Base-by-base conservation (phyloP, 2,888 invertebrate genomes). In the Trichopria drosophilae region DNA sequence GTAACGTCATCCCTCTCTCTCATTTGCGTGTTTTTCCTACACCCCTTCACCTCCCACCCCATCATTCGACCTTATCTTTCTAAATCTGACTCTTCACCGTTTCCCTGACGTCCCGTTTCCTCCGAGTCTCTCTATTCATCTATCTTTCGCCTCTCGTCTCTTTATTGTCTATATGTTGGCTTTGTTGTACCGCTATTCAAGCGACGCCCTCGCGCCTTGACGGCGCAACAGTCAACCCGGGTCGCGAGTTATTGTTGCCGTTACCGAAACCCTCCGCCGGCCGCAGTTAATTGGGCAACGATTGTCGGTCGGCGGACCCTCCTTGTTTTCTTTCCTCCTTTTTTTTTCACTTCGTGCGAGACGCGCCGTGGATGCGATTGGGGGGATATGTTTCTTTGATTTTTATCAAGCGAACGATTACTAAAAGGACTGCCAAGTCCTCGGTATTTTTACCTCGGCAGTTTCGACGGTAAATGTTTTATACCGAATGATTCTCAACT, bases 241-340 rank as follows among this genome's bases (percentile, higher is more conserved):
- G 34, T 20, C 50, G 44, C 51, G 52, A 60, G 65, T 66, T 65
- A 66, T 69, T 68, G 68, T 66, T 65, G 65, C 63, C 63, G 64
- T 67, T 68, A 61, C 63, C 57, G 63, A 62, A 65, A 61, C 66
- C 67, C 67, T 66, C 62, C 59, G 45, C 32, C 43, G 56, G 64
- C 60, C 64, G 61, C 55, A 64, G 67, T 69, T 72, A 72, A 71
- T 71, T 71, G 69, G 66, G 65, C 65, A 63, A 63, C 65, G 66
- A 70, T 70, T 69, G 68, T 69, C 59, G 49, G 35, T 20, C 15
- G 37, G 39, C 28, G 41, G 26, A 45, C 41, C 36, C 43, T 32
- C 37, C 24, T 43, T 12, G 43, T 32, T 42, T 45, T 54, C 46
- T 49, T 36, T 51, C 34, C 56, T 52, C 42, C 46, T 44, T 49